Evolutionary conservation across 2,113 vertebrate species (phyloP), one percentile per base, ranked within the genome.

Genomic region (Pseudopodoces humilis): DNA sequence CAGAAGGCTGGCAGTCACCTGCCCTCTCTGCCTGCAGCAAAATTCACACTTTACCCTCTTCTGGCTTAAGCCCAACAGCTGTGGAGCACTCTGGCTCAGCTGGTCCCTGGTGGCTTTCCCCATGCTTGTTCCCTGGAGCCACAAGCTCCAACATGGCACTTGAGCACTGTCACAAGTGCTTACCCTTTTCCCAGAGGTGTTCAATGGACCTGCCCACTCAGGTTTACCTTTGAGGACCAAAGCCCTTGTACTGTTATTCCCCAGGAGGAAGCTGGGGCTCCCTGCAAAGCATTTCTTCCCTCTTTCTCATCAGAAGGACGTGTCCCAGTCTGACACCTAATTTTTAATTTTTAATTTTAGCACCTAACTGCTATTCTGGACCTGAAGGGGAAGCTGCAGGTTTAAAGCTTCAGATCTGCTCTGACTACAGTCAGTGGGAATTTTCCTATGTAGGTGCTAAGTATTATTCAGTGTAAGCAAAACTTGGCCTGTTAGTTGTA

Each of bases 361-460:
- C 39, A 39, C 39, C 39, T 39, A 39, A 14, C 14, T 62, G 67
- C 24, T 85, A 21, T 83, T 92, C 89, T 85, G 75, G 70, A 95
- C 14, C 47, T 85, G 77, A 91, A 84, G 78, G 1, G 7, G 46
- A 89, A 86, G 41, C 84, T 76, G 67, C 53, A 44, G 70, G 41
- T 92, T 94, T 92, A 90, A 95, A 83, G n/a, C 27, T 67, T 82
- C 81, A 91, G 89, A 84, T 80, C 62, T 95, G 52, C 70, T 83
- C 41, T 94, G 81, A 95, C 84, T 95, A 55, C 59, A 85, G 91
- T 65, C 83, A 92, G 46, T 89, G 94, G 89, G 94, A 95, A 96
- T 97, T 96, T 97, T 97, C 96, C 94, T 87, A 79, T 74, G 55
- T 94, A 96, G 87, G 94, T 94, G 93, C 46, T 96, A 96, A 96